Conservation (phyloP, 2,888 invertebrate genomes). For the Latheticus oryzae region DNA sequence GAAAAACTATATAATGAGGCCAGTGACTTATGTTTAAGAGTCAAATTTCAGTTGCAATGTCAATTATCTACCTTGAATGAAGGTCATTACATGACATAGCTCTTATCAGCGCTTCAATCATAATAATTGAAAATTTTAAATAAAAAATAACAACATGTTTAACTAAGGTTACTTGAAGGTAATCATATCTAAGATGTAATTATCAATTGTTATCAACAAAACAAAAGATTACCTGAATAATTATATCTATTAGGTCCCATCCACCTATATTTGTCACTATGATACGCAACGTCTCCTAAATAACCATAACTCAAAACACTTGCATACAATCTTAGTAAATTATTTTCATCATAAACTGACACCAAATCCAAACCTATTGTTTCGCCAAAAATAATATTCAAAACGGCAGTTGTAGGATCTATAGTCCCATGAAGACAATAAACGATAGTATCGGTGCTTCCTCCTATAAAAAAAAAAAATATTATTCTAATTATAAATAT, state of each 20-base stretch:
- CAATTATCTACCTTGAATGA: slow-evolving; percentile 5
- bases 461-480: slow-evolving; percentile 66
- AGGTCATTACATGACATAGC: slow-evolving; percentile 1
- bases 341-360: slow-evolving; percentile 74
- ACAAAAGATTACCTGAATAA: slow-evolving; percentile 79
- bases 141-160: background rate
- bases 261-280: slow-evolving; percentile 85
- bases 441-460: slow-evolving; percentile 83
- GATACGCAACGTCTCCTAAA: slow-evolving; percentile 83
- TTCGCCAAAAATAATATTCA: slow-evolving; percentile 85
- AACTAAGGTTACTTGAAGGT: slow-evolving; percentile 10
- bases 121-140: background rate
- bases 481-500: background rate
- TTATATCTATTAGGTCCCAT: slow-evolving; percentile 88
- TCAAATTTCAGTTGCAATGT: slow-evolving; percentile 1
- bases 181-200: slow-evolving; percentile 3
- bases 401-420: slow-evolving; percentile 82
- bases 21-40: background rate
- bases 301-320: slow-evolving; percentile 87
- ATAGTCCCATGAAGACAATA: slow-evolving; percentile 83
- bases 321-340: slow-evolving; percentile 75
- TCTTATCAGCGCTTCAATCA: slow-evolving; percentile 1
- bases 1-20: no score
- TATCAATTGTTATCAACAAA: background rate
- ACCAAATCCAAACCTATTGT: slow-evolving; percentile 80